Conservation (phyloP, 1,140 invertebrate genomes). For the Dolichoris vasculosae region DNA sequence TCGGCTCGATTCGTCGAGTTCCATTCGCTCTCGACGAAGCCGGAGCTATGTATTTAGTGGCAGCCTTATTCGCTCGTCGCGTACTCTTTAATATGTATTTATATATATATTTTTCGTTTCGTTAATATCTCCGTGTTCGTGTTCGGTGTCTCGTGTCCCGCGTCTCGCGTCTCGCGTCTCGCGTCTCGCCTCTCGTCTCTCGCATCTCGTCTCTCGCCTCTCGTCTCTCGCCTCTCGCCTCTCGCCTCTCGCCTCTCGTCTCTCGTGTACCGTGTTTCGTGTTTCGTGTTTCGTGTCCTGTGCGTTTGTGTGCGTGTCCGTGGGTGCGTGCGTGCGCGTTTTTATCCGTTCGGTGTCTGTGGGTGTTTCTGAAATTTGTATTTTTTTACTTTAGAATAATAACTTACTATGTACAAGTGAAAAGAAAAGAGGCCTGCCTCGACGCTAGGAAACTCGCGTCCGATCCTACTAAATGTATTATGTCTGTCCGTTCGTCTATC, state of each 20-base stretch:
- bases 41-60: conserved; percentile 33
- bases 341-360: background rate
- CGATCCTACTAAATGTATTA: conserved; percentile 16
- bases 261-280: too few species aligned
- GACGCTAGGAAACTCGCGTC: conserved; percentile 25
- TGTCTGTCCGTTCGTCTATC: background rate
- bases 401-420: conserved; percentile 53
- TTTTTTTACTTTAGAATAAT: conserved; percentile 45
- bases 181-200: too few species aligned
- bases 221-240: too few species aligned
- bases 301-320: background rate
- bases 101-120: conserved; percentile 21
- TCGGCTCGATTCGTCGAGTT: conserved; percentile 34
- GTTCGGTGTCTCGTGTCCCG: too few species aligned
- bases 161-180: too few species aligned
- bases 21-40: conserved; percentile 9
- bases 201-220: too few species aligned
- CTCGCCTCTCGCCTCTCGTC: too few species aligned
- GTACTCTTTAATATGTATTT: conserved; percentile 44
- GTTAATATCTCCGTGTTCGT: conserved; percentile 23
- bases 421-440: conserved; percentile 49
- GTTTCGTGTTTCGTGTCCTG: too few species aligned
- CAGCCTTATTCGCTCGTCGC: conserved; percentile 35
- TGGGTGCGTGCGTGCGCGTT: background rate
- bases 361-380: conserved; percentile 12